A percentile compares a stretch with the other conserved stretches of the same genome.
phyloP scores from a whole-genome alignment of 2,888 invertebrate species.

The Cactoblastis cactorum region DNA sequence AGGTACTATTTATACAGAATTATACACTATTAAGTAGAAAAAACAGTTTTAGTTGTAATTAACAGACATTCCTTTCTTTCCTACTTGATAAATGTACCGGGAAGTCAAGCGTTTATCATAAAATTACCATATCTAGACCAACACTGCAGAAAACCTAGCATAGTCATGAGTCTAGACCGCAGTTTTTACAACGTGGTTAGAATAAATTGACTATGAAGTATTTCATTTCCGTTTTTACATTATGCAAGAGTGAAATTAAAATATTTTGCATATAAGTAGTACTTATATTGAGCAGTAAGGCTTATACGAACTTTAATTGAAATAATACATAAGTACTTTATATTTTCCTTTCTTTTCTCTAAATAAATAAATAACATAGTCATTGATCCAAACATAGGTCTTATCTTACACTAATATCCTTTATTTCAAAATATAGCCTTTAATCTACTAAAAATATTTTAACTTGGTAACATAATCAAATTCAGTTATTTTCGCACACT shows the following conservation, averaged over 20 bases:
- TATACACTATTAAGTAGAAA: not conserved
- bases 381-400: no score
- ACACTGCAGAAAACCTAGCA: constrained; percentile 34
- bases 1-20: not conserved
- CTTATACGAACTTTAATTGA: no score
- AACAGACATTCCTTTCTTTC: constrained; percentile 16
- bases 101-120: constrained; percentile 41
- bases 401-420: no score
- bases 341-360: no score
- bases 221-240: not conserved
- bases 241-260: not conserved
- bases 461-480: no score
- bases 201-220: not conserved
- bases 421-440: no score
- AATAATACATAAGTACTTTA: no score
- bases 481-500: no score
- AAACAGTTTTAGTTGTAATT: constrained; percentile 19
- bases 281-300: no score
- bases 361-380: no score
- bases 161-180: constrained; percentile 35
- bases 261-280: no score
- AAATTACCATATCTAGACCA: constrained; percentile 51
- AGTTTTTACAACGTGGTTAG: constrained; percentile 16
- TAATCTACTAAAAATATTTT: no score
- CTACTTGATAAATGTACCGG: constrained; percentile 26